These are phyloP conservation scores for Mesochorus sp. DNA, from an alignment of 2,888 invertebrate genomes.

Conservation along the genomic window DNA sequence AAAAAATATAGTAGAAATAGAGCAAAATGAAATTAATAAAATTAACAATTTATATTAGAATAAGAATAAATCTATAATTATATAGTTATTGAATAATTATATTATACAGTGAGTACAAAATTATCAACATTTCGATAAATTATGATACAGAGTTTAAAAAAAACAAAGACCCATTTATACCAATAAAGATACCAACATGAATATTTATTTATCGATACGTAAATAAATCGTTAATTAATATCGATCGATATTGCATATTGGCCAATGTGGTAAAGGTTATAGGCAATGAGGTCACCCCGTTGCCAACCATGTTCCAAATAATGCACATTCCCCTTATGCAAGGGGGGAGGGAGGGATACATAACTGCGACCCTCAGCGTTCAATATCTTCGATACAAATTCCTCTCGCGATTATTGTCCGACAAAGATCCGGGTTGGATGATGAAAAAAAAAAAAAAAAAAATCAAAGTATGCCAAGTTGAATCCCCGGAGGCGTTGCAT, in stretches of 20 bases:
- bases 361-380: background rate
- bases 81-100: too few relatives aligned
- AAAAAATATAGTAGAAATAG: too few relatives aligned
- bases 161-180: too few relatives aligned
- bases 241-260: background rate
- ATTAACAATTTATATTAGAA: too few relatives aligned
- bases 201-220: background rate
- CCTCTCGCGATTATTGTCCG: background rate
- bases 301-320: slow-evolving; percentile 10
- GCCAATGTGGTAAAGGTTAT: background rate
- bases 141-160: too few relatives aligned
- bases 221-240: slow-evolving; percentile 6
- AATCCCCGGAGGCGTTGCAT: background rate
- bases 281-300: slow-evolving; percentile 13
- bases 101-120: too few relatives aligned
- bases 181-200: background rate
- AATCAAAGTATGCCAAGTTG: background rate
- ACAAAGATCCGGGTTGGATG: background rate
- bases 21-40: too few relatives aligned
- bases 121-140: too few relatives aligned
- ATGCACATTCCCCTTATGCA: background rate
- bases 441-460: background rate
- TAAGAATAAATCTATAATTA: too few relatives aligned
- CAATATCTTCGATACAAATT: slow-evolving; percentile 19
- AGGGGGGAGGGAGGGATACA: too few relatives aligned